phyloP scores from a whole-genome alignment of 2,113 vertebrate species.

The Holacanthus passer region DNA sequence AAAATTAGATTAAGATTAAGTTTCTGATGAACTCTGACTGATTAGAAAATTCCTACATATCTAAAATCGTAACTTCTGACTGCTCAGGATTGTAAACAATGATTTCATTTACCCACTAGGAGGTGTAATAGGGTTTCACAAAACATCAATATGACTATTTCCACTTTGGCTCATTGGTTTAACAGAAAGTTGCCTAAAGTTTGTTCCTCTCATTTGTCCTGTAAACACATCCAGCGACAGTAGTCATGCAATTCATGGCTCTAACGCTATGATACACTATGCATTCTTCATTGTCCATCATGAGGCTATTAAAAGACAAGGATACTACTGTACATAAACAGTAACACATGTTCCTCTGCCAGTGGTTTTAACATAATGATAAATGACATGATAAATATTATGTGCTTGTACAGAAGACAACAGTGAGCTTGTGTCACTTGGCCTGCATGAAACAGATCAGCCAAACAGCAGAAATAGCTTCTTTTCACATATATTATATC shows the following conservation, averaged over 20 bases:
- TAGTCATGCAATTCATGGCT: neutral
- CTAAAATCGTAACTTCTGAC: neutral
- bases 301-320: too few species aligned
- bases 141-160: neutral
- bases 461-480: neutral
- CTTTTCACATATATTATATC: neutral
- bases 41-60: neutral
- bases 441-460: neutral
- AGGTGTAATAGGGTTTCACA: slow-evolving; percentile 12
- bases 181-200: neutral
- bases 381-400: neutral
- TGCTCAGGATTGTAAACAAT: neutral
- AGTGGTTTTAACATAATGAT: neutral
- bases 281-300: neutral
- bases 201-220: neutral
- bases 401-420: neutral
- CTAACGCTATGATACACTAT: neutral
- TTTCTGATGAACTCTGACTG: neutral
- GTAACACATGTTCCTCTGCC: neutral
- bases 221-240: neutral
- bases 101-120: slow-evolving; percentile 40
- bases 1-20: too few species aligned
- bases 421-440: neutral
- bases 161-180: neutral
- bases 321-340: too few species aligned